These are phyloP conservation scores for Myotis vivesi DNA, from an alignment of 2,797 vertebrate genomes.

Conservation along the genomic window DNA sequence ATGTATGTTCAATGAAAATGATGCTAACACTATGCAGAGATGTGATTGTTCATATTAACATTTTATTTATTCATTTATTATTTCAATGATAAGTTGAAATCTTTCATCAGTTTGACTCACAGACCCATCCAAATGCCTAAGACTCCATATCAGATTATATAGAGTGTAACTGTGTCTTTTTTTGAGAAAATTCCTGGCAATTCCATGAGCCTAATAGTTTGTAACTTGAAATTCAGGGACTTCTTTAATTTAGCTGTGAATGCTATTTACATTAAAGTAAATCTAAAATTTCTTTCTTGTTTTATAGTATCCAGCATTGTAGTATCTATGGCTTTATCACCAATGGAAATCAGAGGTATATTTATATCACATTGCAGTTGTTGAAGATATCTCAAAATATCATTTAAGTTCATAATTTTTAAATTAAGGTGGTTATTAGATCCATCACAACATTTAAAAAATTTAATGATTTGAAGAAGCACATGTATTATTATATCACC, in stretches of 20 bases:
- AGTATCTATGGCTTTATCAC: neutral
- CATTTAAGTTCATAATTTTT: neutral
- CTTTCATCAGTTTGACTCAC: neutral
- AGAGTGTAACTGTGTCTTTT: neutral
- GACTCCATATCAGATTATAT: neutral
- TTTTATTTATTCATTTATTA: neutral
- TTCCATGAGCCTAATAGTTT: neutral
- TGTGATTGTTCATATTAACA: neutral
- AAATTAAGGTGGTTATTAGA: neutral
- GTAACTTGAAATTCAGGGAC: neutral
- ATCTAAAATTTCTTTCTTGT: neutral
- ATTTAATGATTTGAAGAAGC: neutral
- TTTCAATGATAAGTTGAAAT: neutral
- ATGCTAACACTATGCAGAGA: neutral
- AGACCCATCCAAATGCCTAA: neutral
- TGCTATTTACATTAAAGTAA: neutral
- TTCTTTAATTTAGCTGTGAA: neutral
- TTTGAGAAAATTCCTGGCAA: neutral
- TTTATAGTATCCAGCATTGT: neutral
- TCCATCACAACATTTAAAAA: neutral
- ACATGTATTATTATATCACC: neutral
- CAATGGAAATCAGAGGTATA: neutral
- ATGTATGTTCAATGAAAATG: neutral
- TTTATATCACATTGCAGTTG: neutral
- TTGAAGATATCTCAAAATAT: neutral